Base-by-base conservation (phyloP, 1,140 invertebrate genomes). In the Phortica variegata region DNA sequence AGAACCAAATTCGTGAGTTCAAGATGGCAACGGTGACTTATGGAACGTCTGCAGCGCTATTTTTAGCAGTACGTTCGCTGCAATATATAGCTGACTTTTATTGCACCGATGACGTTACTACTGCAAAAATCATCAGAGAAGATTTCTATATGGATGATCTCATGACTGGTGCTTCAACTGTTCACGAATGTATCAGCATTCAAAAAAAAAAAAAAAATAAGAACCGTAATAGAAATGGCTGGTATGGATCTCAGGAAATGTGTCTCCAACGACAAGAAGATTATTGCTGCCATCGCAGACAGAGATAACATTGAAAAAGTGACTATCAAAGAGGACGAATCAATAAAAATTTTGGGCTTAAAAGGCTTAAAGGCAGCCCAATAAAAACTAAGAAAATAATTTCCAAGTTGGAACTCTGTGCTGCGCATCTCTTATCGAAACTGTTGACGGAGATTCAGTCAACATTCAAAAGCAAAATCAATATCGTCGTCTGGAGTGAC, bases 191-290 rank as follows among this genome's bases (percentile, higher is more conserved):
- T 21, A 31, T 36, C 34, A 29, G 17, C 4, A 43, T 42, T 36
- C 26, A n/a, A n/a, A n/a, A n/a, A n/a, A n/a, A n/a, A 23, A n/a
- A 41, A 16, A 12, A 47, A 58, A 20, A 16, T 68, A 9, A 43
- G 38, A 3, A 8, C 46, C n/a, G n/a, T 69, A 13, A 33, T 78
- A 8, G 20, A 40, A 34, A 47, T 18, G 10, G 70, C 58, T 36
- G 72, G 73, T 21, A 75, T 80, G 42, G 10, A 61, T 29, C 49
- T 77, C 17, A 50, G 72, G 37, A 79, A 79, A 66, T 79, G 76
- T 73, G 44, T 47, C 1, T 63, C 63, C 0, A 78, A 76, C 47
- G 40, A 48, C 32, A 13, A 47, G 8, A 2, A 18, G 40, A 47
- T 41, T 3, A 17, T 9, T 9, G 54, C 3, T 23, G 10, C 10